These are phyloP conservation scores for Hemaris fuciformis DNA, from an alignment of 2,888 invertebrate species.

Conservation along the genomic window DNA sequence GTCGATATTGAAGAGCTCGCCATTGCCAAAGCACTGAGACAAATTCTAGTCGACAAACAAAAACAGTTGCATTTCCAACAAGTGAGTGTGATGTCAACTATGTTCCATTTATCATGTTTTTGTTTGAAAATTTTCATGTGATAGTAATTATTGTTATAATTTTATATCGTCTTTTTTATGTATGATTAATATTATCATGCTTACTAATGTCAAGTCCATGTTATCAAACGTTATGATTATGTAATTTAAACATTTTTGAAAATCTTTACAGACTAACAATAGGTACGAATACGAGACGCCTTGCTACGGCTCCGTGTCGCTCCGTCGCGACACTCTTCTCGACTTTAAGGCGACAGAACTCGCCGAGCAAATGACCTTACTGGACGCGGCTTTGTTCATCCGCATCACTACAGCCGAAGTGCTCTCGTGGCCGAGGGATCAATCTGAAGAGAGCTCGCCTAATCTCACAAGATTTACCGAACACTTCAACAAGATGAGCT, in stretches of 20 bases:
- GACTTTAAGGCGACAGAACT: constrained; percentile 97
- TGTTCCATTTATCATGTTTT: too few relatives aligned
- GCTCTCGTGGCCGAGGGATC: constrained; percentile 97
- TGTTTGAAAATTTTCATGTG: too few relatives aligned
- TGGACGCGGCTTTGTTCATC: constrained; percentile 97
- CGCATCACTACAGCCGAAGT: constrained; percentile 99
- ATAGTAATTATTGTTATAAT: too few relatives aligned
- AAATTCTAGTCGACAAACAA: constrained; percentile 94
- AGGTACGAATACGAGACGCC: constrained; percentile 71
- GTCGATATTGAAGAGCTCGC: constrained; percentile 95
- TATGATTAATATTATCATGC: too few relatives aligned
- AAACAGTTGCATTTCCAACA: constrained; percentile 79
- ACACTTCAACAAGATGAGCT: constrained; percentile 99
- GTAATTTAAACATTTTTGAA: neutral
- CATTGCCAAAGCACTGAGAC: constrained; percentile 93
- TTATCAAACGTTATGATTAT: too few relatives aligned
- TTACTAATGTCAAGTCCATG: too few relatives aligned
- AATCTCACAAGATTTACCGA: constrained; percentile 98
- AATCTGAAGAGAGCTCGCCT: constrained; percentile 97
- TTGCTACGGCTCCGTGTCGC: constrained; percentile 66
- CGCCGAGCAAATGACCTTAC: constrained; percentile 98
- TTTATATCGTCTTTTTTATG: too few relatives aligned
- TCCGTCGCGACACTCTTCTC: constrained; percentile 84
- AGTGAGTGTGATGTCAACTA: constrained; percentile 41
- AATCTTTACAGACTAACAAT: constrained; percentile 55